Base-by-base conservation (phyloP, 2,888 invertebrate species). In the Dryomyza anilis region DNA sequence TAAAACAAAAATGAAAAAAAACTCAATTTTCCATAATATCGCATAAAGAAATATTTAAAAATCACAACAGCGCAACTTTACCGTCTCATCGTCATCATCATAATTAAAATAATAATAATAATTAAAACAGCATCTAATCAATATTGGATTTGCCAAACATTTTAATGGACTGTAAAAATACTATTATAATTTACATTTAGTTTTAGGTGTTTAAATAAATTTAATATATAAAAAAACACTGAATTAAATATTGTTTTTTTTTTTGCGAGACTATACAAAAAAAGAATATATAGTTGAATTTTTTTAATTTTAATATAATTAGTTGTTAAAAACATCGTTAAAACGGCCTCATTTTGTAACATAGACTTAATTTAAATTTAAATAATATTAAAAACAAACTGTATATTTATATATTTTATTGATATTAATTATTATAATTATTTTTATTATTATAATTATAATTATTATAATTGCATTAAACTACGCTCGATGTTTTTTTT, bases 101-200 rank as follows among this genome's bases (percentile, higher is more conserved):
- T n/a, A n/a, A n/a, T 39, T n/a, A 12, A 39, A 39, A 39, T 39
- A 39, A n/a, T n/a, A n/a, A n/a, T n/a, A n/a, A n/a, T n/a, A n/a
- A n/a, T n/a, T n/a, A 39, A 39, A 39, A 39, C 39, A 7, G n/a
- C 39, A 33, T 33, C 33, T 33, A 33, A 7, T 39, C 4, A 25
- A 8, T 14, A 52, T 36, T 52, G 25, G 27, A 39, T 36, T 27
- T 50, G 30, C 21, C 25, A 23, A 50, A 21, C n/a, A 39, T 36
- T 50, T 16, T 10, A 60, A 60, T 52, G 27, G 60, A 60, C 60
- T 60, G 60, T 60, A 52, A 30, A 50, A 50, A n/a, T n/a, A n/a
- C n/a, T n/a, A n/a, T n/a, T n/a, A n/a, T n/a, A n/a, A n/a, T n/a
- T n/a, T 27, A 39, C 30, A 36, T 48, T 45, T 55, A 55, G 4